phyloP scores from a whole-genome alignment of 2,113 vertebrate species.

The Calcarius ornatus region DNA sequence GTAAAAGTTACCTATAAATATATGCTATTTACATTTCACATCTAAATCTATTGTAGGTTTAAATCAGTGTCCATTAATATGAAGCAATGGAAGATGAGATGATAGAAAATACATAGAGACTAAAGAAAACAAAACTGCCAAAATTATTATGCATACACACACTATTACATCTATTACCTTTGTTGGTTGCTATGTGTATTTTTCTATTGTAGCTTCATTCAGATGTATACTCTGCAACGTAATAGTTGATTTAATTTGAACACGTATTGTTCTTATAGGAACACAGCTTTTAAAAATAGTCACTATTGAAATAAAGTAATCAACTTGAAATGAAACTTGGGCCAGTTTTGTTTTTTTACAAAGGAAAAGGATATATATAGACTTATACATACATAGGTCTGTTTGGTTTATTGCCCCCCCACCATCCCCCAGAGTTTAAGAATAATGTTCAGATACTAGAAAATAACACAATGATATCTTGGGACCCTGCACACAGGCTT shows the following conservation, averaged over 20 bases:
- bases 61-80: conserved; percentile 61
- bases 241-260: conserved; percentile 51
- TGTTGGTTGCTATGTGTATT: conserved; percentile 37
- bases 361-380: not conserved
- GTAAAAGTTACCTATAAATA: not conserved
- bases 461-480: not conserved
- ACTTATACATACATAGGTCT: not conserved
- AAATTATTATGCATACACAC: conserved; percentile 41
- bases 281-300: conserved; percentile 58
- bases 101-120: conserved; percentile 45
- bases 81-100: conserved; percentile 40
- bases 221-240: conserved; percentile 20
- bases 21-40: conserved; percentile 52
- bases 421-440: not conserved
- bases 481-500: not conserved
- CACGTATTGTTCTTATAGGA: conserved; percentile 43
- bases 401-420: not conserved
- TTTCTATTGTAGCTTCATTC: conserved; percentile 46
- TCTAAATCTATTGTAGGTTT: conserved; percentile 35
- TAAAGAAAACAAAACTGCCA: conserved; percentile 23
- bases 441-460: not conserved
- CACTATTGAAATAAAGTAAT: conserved; percentile 75
- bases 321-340: conserved; percentile 59
- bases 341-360: conserved; percentile 39
- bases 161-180: conserved; percentile 42